Evolutionary conservation across 2,113 vertebrate genomes (phyloP), one percentile per base, ranked within the genome.

Genomic region (Xiphophorus maculatus): DNA sequence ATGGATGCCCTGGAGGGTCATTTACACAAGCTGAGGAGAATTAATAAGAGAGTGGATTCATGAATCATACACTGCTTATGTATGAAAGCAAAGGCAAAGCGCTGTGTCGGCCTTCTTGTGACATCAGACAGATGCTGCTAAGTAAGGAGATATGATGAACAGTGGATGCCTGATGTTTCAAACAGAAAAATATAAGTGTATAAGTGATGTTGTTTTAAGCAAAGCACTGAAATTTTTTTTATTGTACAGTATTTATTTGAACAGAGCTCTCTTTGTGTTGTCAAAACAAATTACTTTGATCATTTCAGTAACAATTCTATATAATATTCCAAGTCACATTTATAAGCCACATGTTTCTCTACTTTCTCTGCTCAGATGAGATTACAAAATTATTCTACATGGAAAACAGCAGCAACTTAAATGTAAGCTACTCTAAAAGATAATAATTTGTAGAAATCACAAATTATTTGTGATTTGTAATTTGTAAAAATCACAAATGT

Each of bases 41-140:
- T 92, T 93, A 93, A 92, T 93, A 89, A 91, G 84, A 78, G 84
- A 86, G 82, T 70, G 87, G 81, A 90, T 93, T 93, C 91, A 94
- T 94, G 92, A 95, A 93, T 94, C 90, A 93, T 81, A 82, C 35
- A 72, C 91, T 92, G 82, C 82, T 93, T 93, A 91, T 89, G 87
- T 84, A 82, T 82, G 86, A 88, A 90, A 90, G 87, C 89, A 84
- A 68, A 83, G 54, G 69, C 74, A 87, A 87, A 88, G 81, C 13
- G 86, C 79, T 79, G 62, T 79, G 65, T 72, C 79, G 76, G 75
- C 77, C 74, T 77, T 51, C 73, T 70, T 40, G 74, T 76, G 84
- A 83, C 85, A 86, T 84, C 86, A 84, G 83, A 76, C 79, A 81
- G 85, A 91, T 78, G 82, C 78, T 78, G 82, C 78, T 67, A 73